A percentile compares a stretch with the other conserved stretches of the same genome.
phyloP scores from a whole-genome alignment of 2,888 invertebrate species.

The Tetragonula carbonaria region DNA sequence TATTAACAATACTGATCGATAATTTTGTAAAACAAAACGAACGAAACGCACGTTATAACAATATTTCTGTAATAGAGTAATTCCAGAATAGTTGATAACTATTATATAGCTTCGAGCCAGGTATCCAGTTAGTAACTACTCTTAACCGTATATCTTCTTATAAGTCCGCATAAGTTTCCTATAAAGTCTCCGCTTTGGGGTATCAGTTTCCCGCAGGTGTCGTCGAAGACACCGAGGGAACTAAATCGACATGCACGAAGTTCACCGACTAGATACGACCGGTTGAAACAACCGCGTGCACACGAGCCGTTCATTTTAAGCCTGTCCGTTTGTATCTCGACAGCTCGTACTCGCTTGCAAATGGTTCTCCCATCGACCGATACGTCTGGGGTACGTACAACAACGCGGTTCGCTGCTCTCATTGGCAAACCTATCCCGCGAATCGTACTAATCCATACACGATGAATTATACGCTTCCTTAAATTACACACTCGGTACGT shows the following conservation, averaged over 20 bases:
- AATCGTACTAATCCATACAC: conserved; percentile 41
- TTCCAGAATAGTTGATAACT: conserved; percentile 21
- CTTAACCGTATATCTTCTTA: conserved; percentile 56
- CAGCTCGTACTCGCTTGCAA: conserved; percentile 30
- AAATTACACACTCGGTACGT: conserved; percentile 18
- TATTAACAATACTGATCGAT: neutral
- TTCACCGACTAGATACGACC: conserved; percentile 48
- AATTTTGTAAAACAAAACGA: neutral
- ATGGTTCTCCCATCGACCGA: conserved; percentile 38
- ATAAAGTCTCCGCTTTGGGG: conserved; percentile 51
- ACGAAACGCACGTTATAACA: neutral
- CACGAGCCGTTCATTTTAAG: conserved; percentile 34
- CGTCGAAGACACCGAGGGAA: conserved; percentile 34
- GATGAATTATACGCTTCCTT: conserved; percentile 26
- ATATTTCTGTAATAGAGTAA: conserved; percentile 9
- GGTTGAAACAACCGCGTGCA: conserved; percentile 40
- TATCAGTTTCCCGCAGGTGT: conserved; percentile 66
- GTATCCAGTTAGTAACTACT: conserved; percentile 21
- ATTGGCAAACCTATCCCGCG: conserved; percentile 4
- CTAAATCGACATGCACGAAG: conserved; percentile 53
- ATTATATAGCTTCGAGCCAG: neutral
- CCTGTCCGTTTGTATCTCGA: conserved; percentile 31
- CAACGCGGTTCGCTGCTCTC: conserved; percentile 7
- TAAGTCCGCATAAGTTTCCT: conserved; percentile 56
- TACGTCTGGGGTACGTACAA: neutral